These are phyloP conservation scores for Sycophaga agraensis DNA, from an alignment of 1,140 invertebrate genomes.

Conservation along the genomic window DNA sequence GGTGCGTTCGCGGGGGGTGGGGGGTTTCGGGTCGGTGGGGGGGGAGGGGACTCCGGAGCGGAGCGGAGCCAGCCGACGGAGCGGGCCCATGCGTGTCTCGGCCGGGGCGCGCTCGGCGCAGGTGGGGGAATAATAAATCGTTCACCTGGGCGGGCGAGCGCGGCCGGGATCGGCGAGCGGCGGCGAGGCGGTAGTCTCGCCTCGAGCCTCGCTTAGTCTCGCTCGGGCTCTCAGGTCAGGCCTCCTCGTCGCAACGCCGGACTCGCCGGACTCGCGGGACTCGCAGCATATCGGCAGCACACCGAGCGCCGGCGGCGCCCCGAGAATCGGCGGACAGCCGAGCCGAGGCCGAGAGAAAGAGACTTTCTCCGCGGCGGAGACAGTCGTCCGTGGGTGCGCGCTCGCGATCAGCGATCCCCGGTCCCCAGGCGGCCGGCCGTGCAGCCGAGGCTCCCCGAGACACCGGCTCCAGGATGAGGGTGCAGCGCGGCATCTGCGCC, in stretches of 20 bases:
- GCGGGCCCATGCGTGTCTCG: no score
- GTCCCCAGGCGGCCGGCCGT: no score
- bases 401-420: no score
- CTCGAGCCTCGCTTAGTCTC: no score
- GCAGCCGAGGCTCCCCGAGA: no score
- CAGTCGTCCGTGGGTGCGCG: no score
- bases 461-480: slow-evolving; percentile 49
- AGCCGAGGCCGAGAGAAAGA: background rate
- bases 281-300: background rate
- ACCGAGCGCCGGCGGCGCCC: background rate
- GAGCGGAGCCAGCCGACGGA: no score
- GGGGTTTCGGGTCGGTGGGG: no score
- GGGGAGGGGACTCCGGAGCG: no score
- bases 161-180: background rate
- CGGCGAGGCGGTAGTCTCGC: no score
- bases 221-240: background rate
- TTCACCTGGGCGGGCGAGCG: slow-evolving; percentile 42
- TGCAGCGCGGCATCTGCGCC: slow-evolving; percentile 52
- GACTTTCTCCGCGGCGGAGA: background rate
- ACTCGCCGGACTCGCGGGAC: background rate
- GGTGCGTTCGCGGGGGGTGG: no score
- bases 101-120: no score
- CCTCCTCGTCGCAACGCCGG: background rate
- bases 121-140: slow-evolving; percentile 51
- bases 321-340: background rate